Evolutionary conservation across 2,888 invertebrate genomes (phyloP).

Genomic region (Caprella mutica): DNA sequence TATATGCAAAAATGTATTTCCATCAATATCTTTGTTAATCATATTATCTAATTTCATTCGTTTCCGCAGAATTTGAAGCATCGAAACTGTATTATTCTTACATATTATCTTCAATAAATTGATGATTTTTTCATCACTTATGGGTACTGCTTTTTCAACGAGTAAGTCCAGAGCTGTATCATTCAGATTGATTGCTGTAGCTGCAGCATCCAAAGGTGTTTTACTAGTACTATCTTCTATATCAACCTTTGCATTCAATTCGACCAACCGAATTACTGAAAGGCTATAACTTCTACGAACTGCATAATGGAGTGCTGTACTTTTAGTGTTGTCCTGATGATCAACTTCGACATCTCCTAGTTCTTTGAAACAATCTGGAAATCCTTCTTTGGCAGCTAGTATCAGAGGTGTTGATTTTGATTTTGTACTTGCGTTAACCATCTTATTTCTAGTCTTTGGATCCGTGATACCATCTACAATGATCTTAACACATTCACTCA

Average conservation of each 20-base stretch:
- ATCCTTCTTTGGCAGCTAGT: neutral
- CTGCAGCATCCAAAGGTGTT: conserved; percentile 5
- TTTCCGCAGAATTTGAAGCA: neutral
- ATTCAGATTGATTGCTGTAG: neutral
- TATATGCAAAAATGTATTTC: neutral
- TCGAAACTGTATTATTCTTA: neutral
- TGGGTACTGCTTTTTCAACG: too few relatives aligned
- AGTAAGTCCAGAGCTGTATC: neutral
- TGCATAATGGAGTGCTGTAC: conserved; percentile 23
- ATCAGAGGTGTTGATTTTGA: neutral
- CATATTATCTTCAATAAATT: too few relatives aligned
- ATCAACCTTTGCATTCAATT: neutral
- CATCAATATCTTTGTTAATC: neutral
- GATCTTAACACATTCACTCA: neutral
- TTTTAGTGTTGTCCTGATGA: conserved; percentile 5
- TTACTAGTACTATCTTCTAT: too few relatives aligned
- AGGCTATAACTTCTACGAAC: conserved; percentile 9
- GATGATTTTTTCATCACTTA: too few relatives aligned
- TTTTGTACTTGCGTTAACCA: neutral
- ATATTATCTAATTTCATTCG: neutral
- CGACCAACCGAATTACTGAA: neutral
- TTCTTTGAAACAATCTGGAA: neutral
- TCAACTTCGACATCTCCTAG: neutral
- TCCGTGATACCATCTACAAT: neutral
- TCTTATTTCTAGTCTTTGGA: neutral